Evolutionary conservation across 2,113 vertebrate genomes (phyloP), one percentile per base, ranked within the genome.

Genomic region (Athene noctua): DNA sequence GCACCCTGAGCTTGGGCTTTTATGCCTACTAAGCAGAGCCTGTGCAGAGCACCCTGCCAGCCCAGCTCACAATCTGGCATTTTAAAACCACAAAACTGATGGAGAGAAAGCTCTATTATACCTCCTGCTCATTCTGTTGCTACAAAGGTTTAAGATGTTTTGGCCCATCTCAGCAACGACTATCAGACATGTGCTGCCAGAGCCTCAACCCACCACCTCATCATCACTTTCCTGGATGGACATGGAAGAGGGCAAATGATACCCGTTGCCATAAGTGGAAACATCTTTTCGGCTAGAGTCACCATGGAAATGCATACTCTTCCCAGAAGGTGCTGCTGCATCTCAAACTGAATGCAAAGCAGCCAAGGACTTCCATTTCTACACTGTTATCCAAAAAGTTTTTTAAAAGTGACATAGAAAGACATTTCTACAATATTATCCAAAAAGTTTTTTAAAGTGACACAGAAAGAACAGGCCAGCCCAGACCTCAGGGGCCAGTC

Each of bases 401-500:
- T 46, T 46, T 46, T 18, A 18, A 18, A 18, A 74, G 13, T 46
- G 8, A 15, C 54, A 83, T 68, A 94, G 85, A 97, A 93, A 91
- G 70, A 94, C 38, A 83, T 78, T 93, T 85, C 75, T 88, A 66
- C n/a, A 25, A 9, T 63, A 47, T 47, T 88, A 94, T 54, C 47
- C 80, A 75, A 87, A 81, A 91, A 91, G 44, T 46, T 46, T 46
- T 46, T 46, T 18, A 46, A 46, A 74, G 13, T 46, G 8, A 13
- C 54, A 83, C 73, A 94, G 85, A 97, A 93, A 91, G 70, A 94
- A 78, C 63, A 89, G 86, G 30, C 83, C 91, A 87, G 77, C 88
- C 95, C 95, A 95, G 77, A 96, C 92, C 86, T 94, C 91, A 75
- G 87, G 92, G 96, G 88, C 88, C 92, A 85, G 58, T 91, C 46